Conservation (phyloP, 2,113 vertebrate species). For the Indri indri region DNA sequence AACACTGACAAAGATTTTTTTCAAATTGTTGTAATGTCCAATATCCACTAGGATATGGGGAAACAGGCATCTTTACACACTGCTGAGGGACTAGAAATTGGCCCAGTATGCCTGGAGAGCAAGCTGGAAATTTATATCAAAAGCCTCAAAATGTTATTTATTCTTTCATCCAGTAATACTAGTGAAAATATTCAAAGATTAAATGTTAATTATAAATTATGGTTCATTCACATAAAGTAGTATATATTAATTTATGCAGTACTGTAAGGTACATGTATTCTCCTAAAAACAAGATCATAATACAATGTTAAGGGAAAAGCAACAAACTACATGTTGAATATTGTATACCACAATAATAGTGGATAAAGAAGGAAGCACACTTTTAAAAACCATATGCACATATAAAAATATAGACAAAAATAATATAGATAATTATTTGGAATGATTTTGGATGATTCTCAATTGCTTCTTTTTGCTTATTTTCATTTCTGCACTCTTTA, state of each 20-base stretch:
- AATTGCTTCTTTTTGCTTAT: not conserved
- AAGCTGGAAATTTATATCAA: not conserved
- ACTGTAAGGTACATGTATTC: not conserved
- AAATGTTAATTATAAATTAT: not conserved
- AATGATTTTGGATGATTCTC: not conserved
- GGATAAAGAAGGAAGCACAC: not conserved
- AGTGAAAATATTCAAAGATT: not conserved
- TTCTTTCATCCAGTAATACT: constrained; percentile 14
- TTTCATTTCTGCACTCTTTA: not conserved
- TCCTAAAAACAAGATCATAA: not conserved
- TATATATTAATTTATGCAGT: not conserved
- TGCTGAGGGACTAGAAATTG: not conserved
- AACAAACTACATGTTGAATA: not conserved
- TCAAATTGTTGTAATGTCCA: not conserved
- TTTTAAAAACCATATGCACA: not conserved
- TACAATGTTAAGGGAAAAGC: not conserved
- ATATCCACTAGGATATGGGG: not conserved
- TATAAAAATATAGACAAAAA: not conserved
- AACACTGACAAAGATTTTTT: not conserved
- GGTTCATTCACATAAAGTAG: not conserved
- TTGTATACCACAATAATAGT: not conserved
- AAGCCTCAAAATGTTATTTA: not conserved
- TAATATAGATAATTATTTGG: not conserved
- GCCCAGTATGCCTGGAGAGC: not conserved
- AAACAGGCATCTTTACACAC: not conserved